A percentile compares a stretch with the other conserved stretches of the same genome.
Conservation (phyloP, 2,113 vertebrate species). For the Amia ocellicauda region DNA sequence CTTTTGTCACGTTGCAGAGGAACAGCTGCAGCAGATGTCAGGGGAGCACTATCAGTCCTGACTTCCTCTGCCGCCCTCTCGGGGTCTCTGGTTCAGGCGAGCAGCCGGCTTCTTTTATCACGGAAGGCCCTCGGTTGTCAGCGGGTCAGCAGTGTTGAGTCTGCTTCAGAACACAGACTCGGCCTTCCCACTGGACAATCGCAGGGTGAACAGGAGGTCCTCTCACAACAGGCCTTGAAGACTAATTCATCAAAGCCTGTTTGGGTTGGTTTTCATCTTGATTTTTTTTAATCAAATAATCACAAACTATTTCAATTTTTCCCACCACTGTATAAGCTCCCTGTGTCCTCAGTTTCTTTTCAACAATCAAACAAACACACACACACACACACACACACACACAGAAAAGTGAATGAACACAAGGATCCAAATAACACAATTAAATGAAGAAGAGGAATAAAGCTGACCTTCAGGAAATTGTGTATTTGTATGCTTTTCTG, state of each 20-base stretch:
- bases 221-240: constrained; percentile 1
- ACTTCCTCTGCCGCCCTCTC: constrained; percentile 31
- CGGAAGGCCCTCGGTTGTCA: constrained; percentile 61
- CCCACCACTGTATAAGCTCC: background rate
- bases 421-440: background rate
- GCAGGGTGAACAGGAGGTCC: constrained; percentile 14
- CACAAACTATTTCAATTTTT: background rate
- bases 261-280: background rate
- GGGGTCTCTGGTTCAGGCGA: constrained; percentile 37
- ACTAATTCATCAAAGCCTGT: constrained; percentile 14
- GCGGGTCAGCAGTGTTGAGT: constrained; percentile 54
- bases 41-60: constrained; percentile 38
- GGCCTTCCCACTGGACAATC: constrained; percentile 32
- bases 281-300: background rate
- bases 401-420: background rate
- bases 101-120: constrained; percentile 65
- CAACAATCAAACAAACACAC: background rate
- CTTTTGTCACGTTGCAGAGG: constrained; percentile 39
- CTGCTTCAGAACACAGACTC: constrained; percentile 45
- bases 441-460: too few relatives aligned
- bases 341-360: background rate
- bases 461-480: too few relatives aligned
- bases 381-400: background rate
- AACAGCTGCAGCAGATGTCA: constrained; percentile 59
- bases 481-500: too few relatives aligned